Conservation (phyloP, 2,113 vertebrate genomes). For the Epinephelus fuscoguttatus region DNA sequence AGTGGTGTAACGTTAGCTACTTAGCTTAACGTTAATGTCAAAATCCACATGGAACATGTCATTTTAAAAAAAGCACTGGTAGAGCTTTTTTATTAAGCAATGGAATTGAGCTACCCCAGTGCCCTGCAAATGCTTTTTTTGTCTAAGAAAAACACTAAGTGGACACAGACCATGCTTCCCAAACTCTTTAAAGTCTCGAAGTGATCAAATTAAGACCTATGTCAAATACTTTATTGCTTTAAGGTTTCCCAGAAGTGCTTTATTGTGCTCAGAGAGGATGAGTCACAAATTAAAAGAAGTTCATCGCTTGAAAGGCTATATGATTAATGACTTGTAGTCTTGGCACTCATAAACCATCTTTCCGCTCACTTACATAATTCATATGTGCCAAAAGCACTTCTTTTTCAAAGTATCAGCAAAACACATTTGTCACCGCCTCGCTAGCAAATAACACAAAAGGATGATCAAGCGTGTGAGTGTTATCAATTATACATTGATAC, state of each 20-base stretch:
- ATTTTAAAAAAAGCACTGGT: too few species aligned
- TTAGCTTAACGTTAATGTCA: too few species aligned
- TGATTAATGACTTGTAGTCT: slow-evolving; percentile 19
- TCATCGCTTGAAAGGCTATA: slow-evolving; percentile 1
- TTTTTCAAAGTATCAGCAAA: background rate
- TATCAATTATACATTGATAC: background rate
- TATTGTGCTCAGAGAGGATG: background rate
- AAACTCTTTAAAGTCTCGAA: background rate
- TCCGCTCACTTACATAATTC: slow-evolving; percentile 12
- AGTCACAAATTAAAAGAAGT: slow-evolving; percentile 38
- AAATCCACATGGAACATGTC: too few species aligned
- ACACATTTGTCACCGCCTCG: background rate
- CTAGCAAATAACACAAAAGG: background rate
- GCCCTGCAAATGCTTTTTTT: too few species aligned
- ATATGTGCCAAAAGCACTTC: background rate
- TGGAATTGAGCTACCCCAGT: too few species aligned
- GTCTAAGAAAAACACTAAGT: too few species aligned
- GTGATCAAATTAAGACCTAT: background rate
- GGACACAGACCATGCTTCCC: background rate
- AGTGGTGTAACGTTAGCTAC: too few species aligned
- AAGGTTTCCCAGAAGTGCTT: background rate
- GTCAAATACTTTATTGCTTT: background rate
- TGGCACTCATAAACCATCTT: background rate
- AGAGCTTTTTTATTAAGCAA: too few species aligned
- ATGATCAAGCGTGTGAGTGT: background rate